These are phyloP conservation scores for Synaphobranchus kaupii DNA, from an alignment of 2,797 vertebrate genomes.

Conservation along the genomic window DNA sequence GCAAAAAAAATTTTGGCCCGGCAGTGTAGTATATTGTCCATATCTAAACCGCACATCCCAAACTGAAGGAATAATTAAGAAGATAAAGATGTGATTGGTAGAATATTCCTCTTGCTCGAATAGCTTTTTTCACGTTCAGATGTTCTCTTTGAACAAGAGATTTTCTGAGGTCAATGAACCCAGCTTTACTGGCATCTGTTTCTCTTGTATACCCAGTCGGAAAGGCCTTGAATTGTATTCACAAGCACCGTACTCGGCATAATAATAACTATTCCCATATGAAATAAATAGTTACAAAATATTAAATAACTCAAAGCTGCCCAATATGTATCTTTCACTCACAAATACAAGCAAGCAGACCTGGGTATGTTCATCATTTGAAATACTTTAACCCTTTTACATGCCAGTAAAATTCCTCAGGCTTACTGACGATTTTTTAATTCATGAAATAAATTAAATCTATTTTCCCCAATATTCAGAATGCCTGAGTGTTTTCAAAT, in stretches of 20 bases:
- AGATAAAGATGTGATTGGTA: conserved; percentile 15
- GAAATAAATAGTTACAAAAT: conserved; percentile 8
- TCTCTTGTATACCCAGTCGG: conserved; percentile 1
- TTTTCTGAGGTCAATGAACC: conserved; percentile 14
- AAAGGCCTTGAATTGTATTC: background rate
- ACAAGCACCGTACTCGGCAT: background rate
- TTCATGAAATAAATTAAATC: background rate
- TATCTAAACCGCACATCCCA: background rate
- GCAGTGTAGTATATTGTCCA: background rate
- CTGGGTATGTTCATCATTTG: background rate
- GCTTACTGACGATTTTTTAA: background rate
- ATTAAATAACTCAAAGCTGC: background rate
- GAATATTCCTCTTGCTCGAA: background rate
- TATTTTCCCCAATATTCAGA: background rate
- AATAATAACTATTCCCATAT: background rate
- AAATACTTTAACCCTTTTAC: background rate
- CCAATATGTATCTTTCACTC: background rate
- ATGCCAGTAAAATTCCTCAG: background rate
- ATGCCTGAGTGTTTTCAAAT: background rate
- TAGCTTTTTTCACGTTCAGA: background rate
- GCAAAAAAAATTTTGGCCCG: too few relatives aligned
- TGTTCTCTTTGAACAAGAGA: conserved; percentile 15
- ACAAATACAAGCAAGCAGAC: background rate
- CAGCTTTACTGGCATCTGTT: conserved; percentile 24
- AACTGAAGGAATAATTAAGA: conserved; percentile 9